A percentile compares a stretch with the other conserved stretches of the same genome.
Evolutionary conservation across 2,888 invertebrate species (phyloP).

Genomic region (Torymus tubicola): DNA sequence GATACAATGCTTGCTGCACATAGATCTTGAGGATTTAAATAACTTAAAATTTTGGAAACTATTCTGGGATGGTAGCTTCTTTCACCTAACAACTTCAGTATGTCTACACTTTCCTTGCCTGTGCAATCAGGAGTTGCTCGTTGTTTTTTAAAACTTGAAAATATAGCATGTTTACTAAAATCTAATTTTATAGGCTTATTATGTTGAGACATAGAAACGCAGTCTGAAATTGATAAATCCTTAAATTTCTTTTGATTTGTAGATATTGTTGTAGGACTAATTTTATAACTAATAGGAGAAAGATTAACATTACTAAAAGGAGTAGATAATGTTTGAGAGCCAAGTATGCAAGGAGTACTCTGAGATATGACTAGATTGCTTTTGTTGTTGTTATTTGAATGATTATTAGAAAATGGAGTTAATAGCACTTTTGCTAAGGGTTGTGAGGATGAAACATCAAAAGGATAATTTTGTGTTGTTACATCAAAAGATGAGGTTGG

Average conservation of each 20-base stretch:
- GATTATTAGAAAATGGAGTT: constrained; percentile 65
- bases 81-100: constrained; percentile 71
- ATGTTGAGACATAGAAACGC: constrained; percentile 44
- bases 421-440: constrained; percentile 67
- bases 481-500: neutral
- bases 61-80: constrained; percentile 72
- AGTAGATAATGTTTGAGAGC: constrained; percentile 48
- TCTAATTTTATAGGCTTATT: constrained; percentile 71
- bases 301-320: constrained; percentile 50
- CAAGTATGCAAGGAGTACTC: constrained; percentile 63
- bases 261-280: constrained; percentile 60
- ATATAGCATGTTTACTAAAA: constrained; percentile 65
- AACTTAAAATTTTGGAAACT: constrained; percentile 71
- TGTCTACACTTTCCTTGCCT: constrained; percentile 69
- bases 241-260: constrained; percentile 63
- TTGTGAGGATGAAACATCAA: constrained; percentile 64
- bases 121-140: constrained; percentile 66
- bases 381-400: constrained; percentile 65
- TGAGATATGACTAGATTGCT: constrained; percentile 68
- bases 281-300: constrained; percentile 64
- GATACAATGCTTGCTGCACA: constrained; percentile 74
- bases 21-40: constrained; percentile 72
- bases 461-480: constrained; percentile 37
- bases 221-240: constrained; percentile 64
- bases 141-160: constrained; percentile 59